Percentiles rank a stretch among this genome's conserved stretches.
Conservation (phyloP, 2,888 invertebrate species). For the Dryocosmus kuriphilus region DNA sequence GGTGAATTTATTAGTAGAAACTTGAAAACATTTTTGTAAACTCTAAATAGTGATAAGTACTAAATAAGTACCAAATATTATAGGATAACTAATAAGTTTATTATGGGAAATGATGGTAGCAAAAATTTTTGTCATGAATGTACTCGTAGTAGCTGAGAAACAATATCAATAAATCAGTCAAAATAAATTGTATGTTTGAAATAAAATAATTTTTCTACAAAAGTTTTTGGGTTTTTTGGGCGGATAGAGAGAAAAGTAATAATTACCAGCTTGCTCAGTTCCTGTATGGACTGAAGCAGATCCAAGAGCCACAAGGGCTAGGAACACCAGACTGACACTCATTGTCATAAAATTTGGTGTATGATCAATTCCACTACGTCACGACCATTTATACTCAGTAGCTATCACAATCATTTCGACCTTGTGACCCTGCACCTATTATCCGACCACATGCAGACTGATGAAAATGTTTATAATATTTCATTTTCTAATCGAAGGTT, state of each 20-base stretch:
- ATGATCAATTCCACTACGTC: slow-evolving; percentile 56
- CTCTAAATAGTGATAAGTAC: neutral
- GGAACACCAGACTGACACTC: slow-evolving; percentile 71
- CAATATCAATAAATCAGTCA: neutral
- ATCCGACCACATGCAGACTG: slow-evolving; percentile 50
- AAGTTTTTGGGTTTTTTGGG: neutral
- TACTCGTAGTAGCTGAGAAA: slow-evolving; percentile 5
- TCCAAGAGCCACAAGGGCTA: slow-evolving; percentile 72
- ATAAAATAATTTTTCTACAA: neutral
- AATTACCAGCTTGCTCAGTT: slow-evolving; percentile 71
- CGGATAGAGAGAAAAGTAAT: neutral
- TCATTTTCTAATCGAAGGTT: slow-evolving; percentile 62
- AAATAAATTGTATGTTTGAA: no score
- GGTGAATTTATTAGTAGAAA: neutral
- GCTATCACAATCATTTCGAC: slow-evolving; percentile 70
- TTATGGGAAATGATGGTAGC: neutral
- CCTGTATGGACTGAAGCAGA: slow-evolving; percentile 62
- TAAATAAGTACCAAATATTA: no score
- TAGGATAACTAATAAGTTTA: neutral
- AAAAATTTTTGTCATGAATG: neutral
- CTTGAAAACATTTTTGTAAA: neutral
- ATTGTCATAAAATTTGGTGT: slow-evolving; percentile 71
- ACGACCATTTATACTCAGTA: slow-evolving; percentile 72
- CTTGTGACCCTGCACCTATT: slow-evolving; percentile 65
- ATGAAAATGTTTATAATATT: slow-evolving; percentile 57